phyloP scores from a whole-genome alignment of 2,888 invertebrate genomes.

The Megastigmus dorsalis region DNA sequence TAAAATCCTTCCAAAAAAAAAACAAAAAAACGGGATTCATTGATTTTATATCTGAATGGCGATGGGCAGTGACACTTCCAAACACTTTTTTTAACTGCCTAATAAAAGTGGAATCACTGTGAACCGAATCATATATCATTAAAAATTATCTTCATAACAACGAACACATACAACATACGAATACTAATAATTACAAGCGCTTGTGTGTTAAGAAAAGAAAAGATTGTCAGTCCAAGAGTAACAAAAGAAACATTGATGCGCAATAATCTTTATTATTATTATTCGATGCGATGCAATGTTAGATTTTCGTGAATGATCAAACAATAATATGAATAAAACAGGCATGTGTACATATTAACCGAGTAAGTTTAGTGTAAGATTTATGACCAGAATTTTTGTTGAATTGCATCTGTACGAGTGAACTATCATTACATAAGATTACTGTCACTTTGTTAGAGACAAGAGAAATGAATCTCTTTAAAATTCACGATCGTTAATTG shows the following conservation, averaged over 20 bases:
- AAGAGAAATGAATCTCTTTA: constrained; percentile 51
- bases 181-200: constrained; percentile 42
- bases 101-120: constrained; percentile 39
- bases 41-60: constrained; percentile 45
- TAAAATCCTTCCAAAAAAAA: constrained; percentile 39
- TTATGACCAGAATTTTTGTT: constrained; percentile 47
- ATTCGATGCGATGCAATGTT: constrained; percentile 43
- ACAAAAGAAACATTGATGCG: constrained; percentile 47
- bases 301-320: constrained; percentile 53
- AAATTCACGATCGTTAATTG: constrained; percentile 49
- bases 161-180: constrained; percentile 48
- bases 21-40: constrained; percentile 41
- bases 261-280: constrained; percentile 50
- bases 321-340: constrained; percentile 50
- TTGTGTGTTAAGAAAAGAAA: constrained; percentile 45
- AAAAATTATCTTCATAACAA: constrained; percentile 51
- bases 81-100: constrained; percentile 47
- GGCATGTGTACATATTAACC: constrained; percentile 53
- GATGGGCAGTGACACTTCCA: constrained; percentile 32
- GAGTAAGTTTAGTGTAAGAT: constrained; percentile 52
- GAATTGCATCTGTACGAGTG: constrained; percentile 49
- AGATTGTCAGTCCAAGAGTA: constrained; percentile 48
- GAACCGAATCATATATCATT: constrained; percentile 48
- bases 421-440: constrained; percentile 48
- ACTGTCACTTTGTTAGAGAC: constrained; percentile 47